phyloP scores from a whole-genome alignment of 2,113 vertebrate species.

The Solea senegalensis region DNA sequence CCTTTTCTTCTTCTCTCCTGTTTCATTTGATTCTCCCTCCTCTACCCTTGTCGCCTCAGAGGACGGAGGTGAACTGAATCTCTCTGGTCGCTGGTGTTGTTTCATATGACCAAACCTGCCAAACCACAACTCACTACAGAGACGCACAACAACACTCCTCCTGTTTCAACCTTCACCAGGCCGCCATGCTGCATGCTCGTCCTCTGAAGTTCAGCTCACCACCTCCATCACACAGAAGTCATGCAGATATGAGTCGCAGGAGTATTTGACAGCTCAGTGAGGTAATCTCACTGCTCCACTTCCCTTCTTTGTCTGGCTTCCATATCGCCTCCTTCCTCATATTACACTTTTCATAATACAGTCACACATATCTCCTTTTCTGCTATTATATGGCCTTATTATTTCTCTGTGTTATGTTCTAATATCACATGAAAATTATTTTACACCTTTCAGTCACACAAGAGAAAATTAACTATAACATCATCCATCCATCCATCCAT shows the following conservation, averaged over 20 bases:
- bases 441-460: too few relatives aligned
- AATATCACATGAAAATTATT: too few relatives aligned
- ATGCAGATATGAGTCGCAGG: background rate
- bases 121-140: slow-evolving; percentile 21
- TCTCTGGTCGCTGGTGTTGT: slow-evolving; percentile 15
- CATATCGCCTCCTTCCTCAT: slow-evolving; percentile 39
- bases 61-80: slow-evolving; percentile 19
- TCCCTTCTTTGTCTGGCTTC: slow-evolving; percentile 13
- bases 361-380: slow-evolving; percentile 10
- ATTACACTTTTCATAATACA: slow-evolving; percentile 39
- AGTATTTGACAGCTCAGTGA: slow-evolving; percentile 2
- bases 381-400: slow-evolving; percentile 13
- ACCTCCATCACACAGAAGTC: slow-evolving; percentile 14
- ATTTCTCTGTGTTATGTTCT: background rate
- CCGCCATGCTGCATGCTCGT: background rate
- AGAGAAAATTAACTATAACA: too few relatives aligned
- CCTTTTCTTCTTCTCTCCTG: slow-evolving; percentile 21
- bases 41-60: slow-evolving; percentile 11
- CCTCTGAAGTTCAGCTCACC: slow-evolving; percentile 19
- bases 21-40: slow-evolving; percentile 23
- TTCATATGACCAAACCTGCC: slow-evolving; percentile 39
- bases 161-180: slow-evolving; percentile 32
- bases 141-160: slow-evolving; percentile 21
- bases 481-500: too few relatives aligned
- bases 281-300: slow-evolving; percentile 11